Evolutionary conservation across 2,113 vertebrate genomes (phyloP), one percentile per base, ranked within the genome.

Genomic region (Chroicocephalus ridibundus): DNA sequence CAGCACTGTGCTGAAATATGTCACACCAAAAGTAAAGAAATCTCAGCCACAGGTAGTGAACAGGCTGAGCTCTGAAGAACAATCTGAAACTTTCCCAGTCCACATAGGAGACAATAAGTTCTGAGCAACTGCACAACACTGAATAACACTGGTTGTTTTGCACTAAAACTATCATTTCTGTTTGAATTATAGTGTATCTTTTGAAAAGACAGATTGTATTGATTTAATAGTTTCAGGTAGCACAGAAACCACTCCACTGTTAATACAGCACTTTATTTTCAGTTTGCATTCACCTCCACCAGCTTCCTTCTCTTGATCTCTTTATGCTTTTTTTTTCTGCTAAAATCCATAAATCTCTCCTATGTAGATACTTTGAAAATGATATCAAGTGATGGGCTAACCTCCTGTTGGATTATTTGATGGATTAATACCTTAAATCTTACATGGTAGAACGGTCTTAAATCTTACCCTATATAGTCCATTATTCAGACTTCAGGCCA

Each of bases 321-420:
- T 62, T 71, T 46, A 25, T 1, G 1, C 7, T 46, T 55, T 77
- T 46, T 68, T 75, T 29, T 62, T 66, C 44, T 83, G 13, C 38
- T 89, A 76, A 94, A 94, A 87, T 89, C n/a, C n/a, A 66, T 82
- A 90, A 69, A 82, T 91, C 25, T 71, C 36, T 89, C 32, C 69
- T 66, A 64, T 42, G n/a, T 25, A 94, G 64, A 82, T 92, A 78
- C 52, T 86, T 86, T 0, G 2, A 94, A 95, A 93, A 88, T 88
- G 38, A 95, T 72, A 91, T 94, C 42, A 77, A 88, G 49, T 74
- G 42, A 80, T 0, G 1, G 66, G 60, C 21, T 92, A 90, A 86
- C 47, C 17, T 93, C 18, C 75, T 93, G 42, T 68, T 88, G n/a
- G 87, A 83, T 94, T 77, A 77, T 82, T 90, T 93, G 85, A 94